phyloP scores from a whole-genome alignment of 2,113 vertebrate genomes.

The Triplophysa tibetana region DNA sequence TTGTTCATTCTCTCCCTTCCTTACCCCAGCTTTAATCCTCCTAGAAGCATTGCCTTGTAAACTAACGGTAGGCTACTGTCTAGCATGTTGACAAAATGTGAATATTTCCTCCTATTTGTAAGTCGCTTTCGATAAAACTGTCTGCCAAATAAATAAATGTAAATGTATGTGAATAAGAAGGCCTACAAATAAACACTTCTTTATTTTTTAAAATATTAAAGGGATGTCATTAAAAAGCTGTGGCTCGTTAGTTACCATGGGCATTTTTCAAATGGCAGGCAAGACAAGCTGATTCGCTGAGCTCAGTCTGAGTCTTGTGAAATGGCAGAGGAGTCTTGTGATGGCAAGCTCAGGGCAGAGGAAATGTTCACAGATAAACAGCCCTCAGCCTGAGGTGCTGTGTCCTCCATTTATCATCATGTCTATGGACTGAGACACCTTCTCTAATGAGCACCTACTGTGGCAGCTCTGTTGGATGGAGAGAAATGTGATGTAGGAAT shows the following conservation, averaged over 20 bases:
- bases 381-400: conserved; percentile 43
- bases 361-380: conserved; percentile 45
- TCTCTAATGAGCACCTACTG: conserved; percentile 45
- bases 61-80: too few species aligned
- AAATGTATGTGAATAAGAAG: not conserved
- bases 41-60: too few species aligned
- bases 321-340: conserved; percentile 30
- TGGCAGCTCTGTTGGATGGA: conserved; percentile 28
- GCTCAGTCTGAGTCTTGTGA: conserved; percentile 30
- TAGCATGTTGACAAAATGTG: too few species aligned
- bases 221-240: not conserved
- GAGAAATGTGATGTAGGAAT: conserved; percentile 32
- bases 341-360: conserved; percentile 28
- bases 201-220: not conserved
- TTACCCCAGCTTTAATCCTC: too few species aligned
- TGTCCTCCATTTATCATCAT: conserved; percentile 50
- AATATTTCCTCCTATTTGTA: too few species aligned
- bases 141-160: too few species aligned
- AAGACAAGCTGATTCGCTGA: conserved; percentile 2
- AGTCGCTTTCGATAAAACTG: too few species aligned
- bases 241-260: not conserved
- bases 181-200: conserved; percentile 10
- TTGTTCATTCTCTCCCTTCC: too few species aligned
- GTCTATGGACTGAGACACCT: conserved; percentile 36
- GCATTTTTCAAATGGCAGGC: not conserved